Percentiles rank a stretch among this genome's conserved stretches.
Conservation (phyloP, 2,113 vertebrate species). For the Prochilodus magdalenae region DNA sequence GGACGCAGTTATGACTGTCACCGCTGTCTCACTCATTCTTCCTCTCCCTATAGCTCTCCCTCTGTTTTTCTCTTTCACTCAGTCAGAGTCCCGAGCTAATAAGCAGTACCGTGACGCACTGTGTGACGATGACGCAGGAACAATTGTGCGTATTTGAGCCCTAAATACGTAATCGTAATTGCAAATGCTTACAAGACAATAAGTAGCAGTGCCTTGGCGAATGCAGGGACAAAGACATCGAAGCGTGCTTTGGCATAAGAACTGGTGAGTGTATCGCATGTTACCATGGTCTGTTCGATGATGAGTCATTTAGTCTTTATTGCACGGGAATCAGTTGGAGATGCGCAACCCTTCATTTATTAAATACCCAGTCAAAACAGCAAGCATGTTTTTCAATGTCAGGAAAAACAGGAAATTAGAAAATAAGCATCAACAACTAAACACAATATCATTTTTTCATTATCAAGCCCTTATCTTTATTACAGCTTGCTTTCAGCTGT, state of each 20-base stretch:
- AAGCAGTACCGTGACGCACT: background rate
- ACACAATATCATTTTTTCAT: too few relatives aligned
- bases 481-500: too few relatives aligned
- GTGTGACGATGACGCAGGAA: background rate
- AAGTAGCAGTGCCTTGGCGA: background rate
- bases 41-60: background rate
- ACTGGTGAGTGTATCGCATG: background rate
- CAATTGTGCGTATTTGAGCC: background rate
- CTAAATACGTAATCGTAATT: background rate
- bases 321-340: background rate
- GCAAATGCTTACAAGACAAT: background rate
- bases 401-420: too few relatives aligned
- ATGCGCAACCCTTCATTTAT: too few relatives aligned
- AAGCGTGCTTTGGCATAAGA: background rate
- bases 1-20: background rate
- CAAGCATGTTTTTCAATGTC: too few relatives aligned
- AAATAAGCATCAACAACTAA: too few relatives aligned
- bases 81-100: background rate
- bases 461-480: too few relatives aligned
- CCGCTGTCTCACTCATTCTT: background rate
- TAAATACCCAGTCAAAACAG: too few relatives aligned
- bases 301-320: background rate
- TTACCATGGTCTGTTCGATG: background rate
- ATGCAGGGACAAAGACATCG: background rate
- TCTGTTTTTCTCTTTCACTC: background rate